Evolutionary conservation across 37 sponge, comb jelly and placozoan genomes (phyloP).

Genomic region (Hormiphora californensis): DNA sequence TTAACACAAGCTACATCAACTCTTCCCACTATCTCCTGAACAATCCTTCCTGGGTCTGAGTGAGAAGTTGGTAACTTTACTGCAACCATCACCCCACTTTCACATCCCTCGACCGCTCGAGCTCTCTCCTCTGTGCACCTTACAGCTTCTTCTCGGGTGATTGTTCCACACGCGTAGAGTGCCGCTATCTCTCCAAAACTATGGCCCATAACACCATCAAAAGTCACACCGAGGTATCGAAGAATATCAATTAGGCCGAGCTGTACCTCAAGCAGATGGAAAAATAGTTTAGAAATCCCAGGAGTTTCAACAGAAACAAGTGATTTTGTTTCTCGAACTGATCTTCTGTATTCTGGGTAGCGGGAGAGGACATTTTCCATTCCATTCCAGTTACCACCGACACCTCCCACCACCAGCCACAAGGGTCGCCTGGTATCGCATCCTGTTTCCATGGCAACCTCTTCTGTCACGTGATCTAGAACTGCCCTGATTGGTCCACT

Average conservation of each 20-base stretch:
- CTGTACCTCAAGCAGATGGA: neutral
- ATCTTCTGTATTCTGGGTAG: neutral
- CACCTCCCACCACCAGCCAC: slow-evolving; percentile 47
- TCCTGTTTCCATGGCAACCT: neutral
- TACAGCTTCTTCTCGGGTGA: slow-evolving; percentile 4
- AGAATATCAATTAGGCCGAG: slow-evolving; percentile 27
- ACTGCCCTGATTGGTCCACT: neutral
- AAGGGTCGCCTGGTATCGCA: neutral
- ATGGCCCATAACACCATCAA: slow-evolving; percentile 31
- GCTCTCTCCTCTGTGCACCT: slow-evolving; percentile 1
- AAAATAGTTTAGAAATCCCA: no score
- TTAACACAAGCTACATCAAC: slow-evolving; percentile 32
- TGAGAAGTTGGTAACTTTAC: neutral
- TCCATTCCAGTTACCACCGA: slow-evolving; percentile 29
- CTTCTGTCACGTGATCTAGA: neutral
- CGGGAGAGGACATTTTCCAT: neutral
- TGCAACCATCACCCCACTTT: slow-evolving; percentile 12
- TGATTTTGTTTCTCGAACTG: neutral
- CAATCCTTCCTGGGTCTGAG: neutral
- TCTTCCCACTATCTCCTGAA: neutral
- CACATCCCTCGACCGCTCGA: neutral
- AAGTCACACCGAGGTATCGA: neutral
- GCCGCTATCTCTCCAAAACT: slow-evolving; percentile 51
- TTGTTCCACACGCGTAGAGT: neutral
- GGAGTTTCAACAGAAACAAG: no score